Base-by-base conservation (phyloP, 2,888 invertebrate species). In the Galeruca laticollis region DNA sequence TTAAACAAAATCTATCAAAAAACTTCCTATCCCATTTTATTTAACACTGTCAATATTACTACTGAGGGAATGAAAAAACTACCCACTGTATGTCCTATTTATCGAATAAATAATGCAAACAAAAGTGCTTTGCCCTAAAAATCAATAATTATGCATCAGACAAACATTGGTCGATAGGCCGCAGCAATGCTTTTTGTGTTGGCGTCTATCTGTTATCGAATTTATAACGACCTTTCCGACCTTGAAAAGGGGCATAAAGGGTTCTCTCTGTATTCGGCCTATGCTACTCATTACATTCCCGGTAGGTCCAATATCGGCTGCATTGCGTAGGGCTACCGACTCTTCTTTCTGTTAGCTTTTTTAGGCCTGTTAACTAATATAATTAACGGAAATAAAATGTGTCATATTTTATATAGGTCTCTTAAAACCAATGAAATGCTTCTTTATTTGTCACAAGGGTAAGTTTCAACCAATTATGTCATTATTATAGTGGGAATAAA, bases 301-400 rank as follows among this genome's bases (percentile, higher is more conserved):
- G 64, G 40, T 56, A 68, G 72, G 70, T 72, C 75, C 74, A 76
- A 78, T 76, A 76, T 74, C 66, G 76, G 75, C 79, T 77, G 79
- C 79, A 79, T 79, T 79, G 79, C 79, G 79, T 78, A 78, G 73
- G 76, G 62, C 64, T 63, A 57, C 56, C 49, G 47, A 35, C 54
- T 57, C 18, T 26, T 52, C 60, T 71, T 35, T 60, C 73, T 74
- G 20, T 49, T 65, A 47, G 21, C 35, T 60, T 57, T 57, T 57
- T 57, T 57, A 57, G 56, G 56, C 56, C 26, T 33, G 35, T 57
- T 11, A 57, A 10, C 56, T 2, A 35, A 26, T 26, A 26, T 26
- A 37, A 35, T n/a, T 40, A 13, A 11, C 13, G n/a, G 26, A 26
- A n/a, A 8, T 10, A n/a, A 54, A 54, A 31, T 3, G 26, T 8